These are phyloP conservation scores for Hapalemur alaotrensis DNA, from an alignment of 2,797 vertebrate species.

Conservation along the genomic window DNA sequence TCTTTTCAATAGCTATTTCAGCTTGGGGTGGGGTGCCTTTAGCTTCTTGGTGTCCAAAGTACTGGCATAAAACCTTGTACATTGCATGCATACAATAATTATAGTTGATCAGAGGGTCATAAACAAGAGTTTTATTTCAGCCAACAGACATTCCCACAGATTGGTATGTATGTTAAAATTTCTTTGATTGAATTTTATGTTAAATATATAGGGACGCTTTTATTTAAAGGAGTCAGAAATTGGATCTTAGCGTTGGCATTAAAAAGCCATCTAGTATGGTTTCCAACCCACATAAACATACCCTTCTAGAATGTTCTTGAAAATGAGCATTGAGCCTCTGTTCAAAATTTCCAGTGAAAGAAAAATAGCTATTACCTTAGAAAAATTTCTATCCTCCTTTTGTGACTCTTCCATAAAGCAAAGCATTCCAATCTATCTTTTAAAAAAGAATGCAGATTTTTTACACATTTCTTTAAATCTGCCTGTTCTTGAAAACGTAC, in stretches of 20 bases:
- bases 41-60: neutral
- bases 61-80: neutral
- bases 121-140: conserved; percentile 17
- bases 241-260: neutral
- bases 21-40: neutral
- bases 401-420: neutral
- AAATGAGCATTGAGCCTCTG: neutral
- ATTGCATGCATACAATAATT: neutral
- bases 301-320: neutral
- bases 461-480: neutral
- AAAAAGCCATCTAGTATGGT: neutral
- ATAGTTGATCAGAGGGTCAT: neutral
- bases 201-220: neutral
- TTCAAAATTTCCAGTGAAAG: neutral
- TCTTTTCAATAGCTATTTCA: neutral
- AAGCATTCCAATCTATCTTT: neutral
- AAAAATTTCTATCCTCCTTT: neutral
- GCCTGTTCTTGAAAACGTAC: neutral
- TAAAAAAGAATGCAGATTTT: neutral
- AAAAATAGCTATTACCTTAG: neutral
- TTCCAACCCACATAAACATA: neutral
- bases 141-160: neutral
- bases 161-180: neutral
- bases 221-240: conserved; percentile 27
- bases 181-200: conserved; percentile 6